Evolutionary conservation across 2,888 invertebrate genomes (phyloP), one percentile per base, ranked within the genome.

Genomic region (Lycophotia porphyrea): DNA sequence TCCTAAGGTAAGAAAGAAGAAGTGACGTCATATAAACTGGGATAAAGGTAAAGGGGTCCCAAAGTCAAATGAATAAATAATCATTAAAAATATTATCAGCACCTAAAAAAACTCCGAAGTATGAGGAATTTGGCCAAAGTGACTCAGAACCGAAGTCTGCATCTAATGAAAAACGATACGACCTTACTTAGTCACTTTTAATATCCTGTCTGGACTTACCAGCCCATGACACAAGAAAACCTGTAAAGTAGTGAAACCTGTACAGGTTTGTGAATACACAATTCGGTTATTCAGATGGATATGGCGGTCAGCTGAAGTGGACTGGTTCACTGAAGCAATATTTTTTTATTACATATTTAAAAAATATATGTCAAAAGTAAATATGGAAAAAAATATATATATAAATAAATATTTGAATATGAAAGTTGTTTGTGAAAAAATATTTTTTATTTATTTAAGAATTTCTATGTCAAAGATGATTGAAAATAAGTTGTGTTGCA

Each of bases 161-260:
- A 34, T 60, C 21, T 34, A 15, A 39, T 7, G 21, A n/a, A 76
- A 65, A 47, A 58, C 47, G 77, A 39, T 76, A 60, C 21, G 1
- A 76, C 39, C 44, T 77, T 24, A 60, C 55, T 76, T 34, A 77
- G 39, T 77, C 66, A 77, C 44, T 34, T 44, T 31, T 77, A n/a
- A 31, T 60, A 42, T 42, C 77, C 31, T 49, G 34, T 34, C 42
- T 27, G 52, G 18, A 76, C 18, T 8, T 21, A 64, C 58, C 76
- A 58, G n/a, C 1, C 55, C 39, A n/a, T 4, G 55, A 58, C 27
- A 39, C 31, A 55, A 39, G 47, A 27, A 66, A 66, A 39, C 66
- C 15, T 49, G n/a, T 24, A 24, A 64, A n/a, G n/a, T 65, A 31
- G 49, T 49, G 60, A 61, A 74, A 61, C 31, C 21, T 44, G n/a